These are phyloP conservation scores for Hemiprocne comata DNA, from an alignment of 2,113 vertebrate species.

Conservation along the genomic window DNA sequence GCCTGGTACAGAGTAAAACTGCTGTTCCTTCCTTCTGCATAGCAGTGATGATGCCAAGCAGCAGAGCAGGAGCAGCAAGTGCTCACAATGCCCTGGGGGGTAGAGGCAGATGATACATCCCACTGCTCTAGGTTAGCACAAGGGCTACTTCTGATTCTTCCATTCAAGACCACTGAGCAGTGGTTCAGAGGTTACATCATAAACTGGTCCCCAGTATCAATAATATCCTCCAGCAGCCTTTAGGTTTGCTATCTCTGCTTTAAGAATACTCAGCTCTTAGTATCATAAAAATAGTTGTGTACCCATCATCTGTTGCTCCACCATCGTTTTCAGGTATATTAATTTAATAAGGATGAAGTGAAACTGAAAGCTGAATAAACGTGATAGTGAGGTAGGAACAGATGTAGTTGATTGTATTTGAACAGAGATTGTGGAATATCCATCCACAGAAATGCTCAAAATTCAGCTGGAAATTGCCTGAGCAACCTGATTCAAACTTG, in stretches of 20 bases:
- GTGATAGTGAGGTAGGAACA: background rate
- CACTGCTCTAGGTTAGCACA: too few species aligned
- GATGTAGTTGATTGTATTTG: background rate
- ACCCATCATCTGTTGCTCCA: background rate
- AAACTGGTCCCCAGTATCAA: background rate
- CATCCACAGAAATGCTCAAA: background rate
- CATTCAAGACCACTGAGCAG: background rate
- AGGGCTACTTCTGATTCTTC: background rate
- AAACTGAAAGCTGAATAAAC: constrained; percentile 2
- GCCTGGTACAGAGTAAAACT: too few species aligned
- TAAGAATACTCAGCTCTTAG: background rate
- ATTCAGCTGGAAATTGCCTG: background rate
- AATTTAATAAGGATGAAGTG: background rate
- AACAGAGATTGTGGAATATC: background rate
- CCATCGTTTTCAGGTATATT: background rate
- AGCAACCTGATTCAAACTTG: background rate
- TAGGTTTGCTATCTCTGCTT: background rate
- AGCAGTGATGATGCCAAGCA: rapidly evolving
- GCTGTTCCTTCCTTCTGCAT: background rate
- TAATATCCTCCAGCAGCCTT: background rate
- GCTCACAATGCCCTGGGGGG: background rate
- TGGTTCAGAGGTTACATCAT: background rate
- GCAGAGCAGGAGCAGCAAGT: background rate
- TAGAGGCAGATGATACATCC: background rate
- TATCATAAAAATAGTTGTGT: background rate